Percentiles rank a stretch among this genome's conserved stretches.
Evolutionary conservation across 1,140 invertebrate genomes (phyloP).

Genomic region (Bombus superbus): DNA sequence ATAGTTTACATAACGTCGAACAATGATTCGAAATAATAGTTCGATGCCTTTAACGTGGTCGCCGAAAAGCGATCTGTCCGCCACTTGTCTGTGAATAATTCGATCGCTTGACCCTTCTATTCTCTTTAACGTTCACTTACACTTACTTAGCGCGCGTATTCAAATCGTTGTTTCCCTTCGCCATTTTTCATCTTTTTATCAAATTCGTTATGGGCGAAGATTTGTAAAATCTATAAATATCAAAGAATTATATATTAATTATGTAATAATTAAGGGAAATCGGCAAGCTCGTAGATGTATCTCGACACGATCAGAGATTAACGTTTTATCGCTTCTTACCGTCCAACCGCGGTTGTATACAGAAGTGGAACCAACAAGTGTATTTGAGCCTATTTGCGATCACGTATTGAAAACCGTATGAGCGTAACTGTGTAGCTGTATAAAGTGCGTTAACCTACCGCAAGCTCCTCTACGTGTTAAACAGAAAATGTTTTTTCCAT

Average conservation of each 20-base stretch:
- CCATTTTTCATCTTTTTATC: neutral
- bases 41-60: neutral
- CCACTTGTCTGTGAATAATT: neutral
- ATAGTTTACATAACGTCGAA: conserved; percentile 12
- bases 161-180: neutral
- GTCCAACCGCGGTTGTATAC: too few relatives aligned
- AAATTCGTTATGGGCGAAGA: neutral
- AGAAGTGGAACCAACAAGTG: too few relatives aligned
- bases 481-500: too few relatives aligned
- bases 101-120: neutral
- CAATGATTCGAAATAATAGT: conserved; percentile 10
- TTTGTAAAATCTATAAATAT: neutral
- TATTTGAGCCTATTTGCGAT: too few relatives aligned
- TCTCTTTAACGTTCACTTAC: neutral
- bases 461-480: too few relatives aligned
- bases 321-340: too few relatives aligned
- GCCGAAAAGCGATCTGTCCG: neutral
- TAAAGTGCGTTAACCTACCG: too few relatives aligned
- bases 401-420: too few relatives aligned
- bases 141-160: neutral
- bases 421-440: too few relatives aligned
- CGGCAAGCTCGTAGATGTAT: too few relatives aligned
- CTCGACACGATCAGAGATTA: too few relatives aligned
- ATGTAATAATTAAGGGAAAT: too few relatives aligned
- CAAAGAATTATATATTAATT: neutral